A percentile compares a stretch with the other conserved stretches of the same genome.
Evolutionary conservation across 2,888 invertebrate species (phyloP).

Genomic region (Hypomecis punctinalis): DNA sequence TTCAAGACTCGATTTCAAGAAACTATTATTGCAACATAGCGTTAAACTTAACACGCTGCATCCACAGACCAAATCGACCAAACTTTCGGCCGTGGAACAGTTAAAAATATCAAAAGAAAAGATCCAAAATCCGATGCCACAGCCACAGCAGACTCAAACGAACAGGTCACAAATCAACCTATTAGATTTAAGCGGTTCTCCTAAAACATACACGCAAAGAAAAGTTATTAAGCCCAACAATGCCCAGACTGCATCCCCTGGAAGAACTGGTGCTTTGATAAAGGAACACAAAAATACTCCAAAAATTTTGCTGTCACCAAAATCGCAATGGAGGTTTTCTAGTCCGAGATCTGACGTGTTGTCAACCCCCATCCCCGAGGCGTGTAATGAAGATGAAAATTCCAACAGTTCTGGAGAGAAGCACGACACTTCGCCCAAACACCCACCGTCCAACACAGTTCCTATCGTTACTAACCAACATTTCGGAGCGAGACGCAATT

Average conservation of each 20-base stretch:
- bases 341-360: constrained; percentile 92
- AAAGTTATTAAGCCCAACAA: constrained; percentile 84
- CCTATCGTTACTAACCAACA: constrained; percentile 79
- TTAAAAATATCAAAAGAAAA: constrained; percentile 88
- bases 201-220: constrained; percentile 88
- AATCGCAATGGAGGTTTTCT: constrained; percentile 90
- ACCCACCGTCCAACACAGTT: constrained; percentile 74
- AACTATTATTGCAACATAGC: constrained; percentile 90
- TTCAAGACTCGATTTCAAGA: constrained; percentile 93
- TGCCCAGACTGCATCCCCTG: constrained; percentile 81
- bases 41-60: constrained; percentile 85
- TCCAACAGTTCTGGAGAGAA: constrained; percentile 86
- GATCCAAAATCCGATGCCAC: constrained; percentile 56
- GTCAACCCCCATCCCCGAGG: constrained; percentile 94
- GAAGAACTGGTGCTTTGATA: constrained; percentile 79
- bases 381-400: constrained; percentile 91
- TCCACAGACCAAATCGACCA: constrained; percentile 84
- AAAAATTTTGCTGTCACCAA: constrained; percentile 88
- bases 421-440: constrained; percentile 67
- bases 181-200: constrained; percentile 89
- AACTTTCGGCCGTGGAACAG: constrained; percentile 92
- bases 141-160: constrained; percentile 59
- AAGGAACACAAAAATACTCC: constrained; percentile 84
- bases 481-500: constrained; percentile 77
- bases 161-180: constrained; percentile 85